phyloP scores from a whole-genome alignment of 2,888 invertebrate species.

The Biston betularia region DNA sequence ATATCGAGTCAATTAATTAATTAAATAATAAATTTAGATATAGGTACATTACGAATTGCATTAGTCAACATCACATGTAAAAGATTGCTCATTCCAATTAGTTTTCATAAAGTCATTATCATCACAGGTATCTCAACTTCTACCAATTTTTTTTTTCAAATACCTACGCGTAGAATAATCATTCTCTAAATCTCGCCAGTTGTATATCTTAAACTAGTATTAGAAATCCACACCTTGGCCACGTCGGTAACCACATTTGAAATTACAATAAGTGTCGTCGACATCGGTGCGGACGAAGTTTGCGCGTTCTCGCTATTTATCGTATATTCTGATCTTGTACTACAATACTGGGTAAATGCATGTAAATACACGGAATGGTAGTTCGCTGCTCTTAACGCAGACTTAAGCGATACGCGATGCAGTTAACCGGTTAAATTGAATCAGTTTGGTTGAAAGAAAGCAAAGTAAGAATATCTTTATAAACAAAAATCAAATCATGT shows the following conservation, averaged over 20 bases:
- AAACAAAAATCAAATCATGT: too few species aligned
- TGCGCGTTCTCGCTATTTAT: constrained; percentile 68
- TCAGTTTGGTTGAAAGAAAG: constrained; percentile 5
- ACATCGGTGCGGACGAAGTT: constrained; percentile 71
- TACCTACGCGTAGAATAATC: neutral
- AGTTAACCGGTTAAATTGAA: constrained; percentile 6
- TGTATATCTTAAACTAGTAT: constrained; percentile 36
- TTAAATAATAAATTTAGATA: too few species aligned
- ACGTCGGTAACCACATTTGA: constrained; percentile 70
- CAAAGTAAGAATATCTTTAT: neutral
- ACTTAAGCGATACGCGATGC: constrained; percentile 20
- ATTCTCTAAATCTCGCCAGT: constrained; percentile 4
- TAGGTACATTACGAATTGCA: too few species aligned
- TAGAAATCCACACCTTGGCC: constrained; percentile 54
- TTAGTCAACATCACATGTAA: too few species aligned
- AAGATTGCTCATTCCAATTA: too few species aligned
- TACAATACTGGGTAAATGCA: constrained; percentile 36
- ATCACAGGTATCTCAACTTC: too few species aligned
- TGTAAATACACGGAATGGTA: constrained; percentile 35
- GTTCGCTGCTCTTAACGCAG: constrained; percentile 29
- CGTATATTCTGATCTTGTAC: constrained; percentile 69
- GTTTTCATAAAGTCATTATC: too few species aligned
- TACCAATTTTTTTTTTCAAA: neutral
- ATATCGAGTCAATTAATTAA: too few species aligned
- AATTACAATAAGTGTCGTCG: constrained; percentile 80